Evolutionary conservation across 2,113 vertebrate genomes (phyloP), one percentile per base, ranked within the genome.

Genomic region (Phylloscopus trochilus): DNA sequence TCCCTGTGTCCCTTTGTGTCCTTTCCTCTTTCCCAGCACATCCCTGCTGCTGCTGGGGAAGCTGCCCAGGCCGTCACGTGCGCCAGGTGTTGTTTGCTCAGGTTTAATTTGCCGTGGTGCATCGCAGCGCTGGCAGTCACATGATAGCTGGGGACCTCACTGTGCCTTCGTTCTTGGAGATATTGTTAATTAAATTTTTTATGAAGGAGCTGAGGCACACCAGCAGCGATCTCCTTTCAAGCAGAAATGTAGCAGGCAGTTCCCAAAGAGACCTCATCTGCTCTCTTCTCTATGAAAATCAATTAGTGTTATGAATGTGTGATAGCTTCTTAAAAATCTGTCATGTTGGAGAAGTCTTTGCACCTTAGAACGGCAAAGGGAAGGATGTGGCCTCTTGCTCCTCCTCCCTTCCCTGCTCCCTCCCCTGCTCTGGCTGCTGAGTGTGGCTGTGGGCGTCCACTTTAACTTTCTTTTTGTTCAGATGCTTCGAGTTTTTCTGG

Each of bases 121-220:
- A 58, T 75, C 46, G 9, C 68, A 89, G 90, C 17, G 26, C 89
- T 49, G 92, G 91, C 44, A 55, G 96, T 95, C 92, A 96, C 87
- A 89, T 87, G 83, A 95, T 90, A 96, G 83, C 96, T 95, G 83
- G 94, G 89, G 95, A 96, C 93, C 94, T 92, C 59, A 81, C 92
- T 9, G 88, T 90, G 88, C 24, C 91, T 95, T 94, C 78, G 7
- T 97, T 98, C 94, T 89, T 84, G 88, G 93, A 97, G 94, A 96
- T 86, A 95, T 83, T 97, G 92, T 96, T 97, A 97, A 97, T 98
- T 97, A 97, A 97, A 97, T 97, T 97, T 97, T 97, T 92, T 96
- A 96, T 97, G 89, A 97, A 96, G 96, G 92, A 94, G 88, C 82
- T 43, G 91, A 96, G 95, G 91, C 90, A 81, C 89, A 96, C 92